These are phyloP conservation scores for Ranitomeya imitator DNA, from an alignment of 2,113 vertebrate genomes.

Conservation along the genomic window DNA sequence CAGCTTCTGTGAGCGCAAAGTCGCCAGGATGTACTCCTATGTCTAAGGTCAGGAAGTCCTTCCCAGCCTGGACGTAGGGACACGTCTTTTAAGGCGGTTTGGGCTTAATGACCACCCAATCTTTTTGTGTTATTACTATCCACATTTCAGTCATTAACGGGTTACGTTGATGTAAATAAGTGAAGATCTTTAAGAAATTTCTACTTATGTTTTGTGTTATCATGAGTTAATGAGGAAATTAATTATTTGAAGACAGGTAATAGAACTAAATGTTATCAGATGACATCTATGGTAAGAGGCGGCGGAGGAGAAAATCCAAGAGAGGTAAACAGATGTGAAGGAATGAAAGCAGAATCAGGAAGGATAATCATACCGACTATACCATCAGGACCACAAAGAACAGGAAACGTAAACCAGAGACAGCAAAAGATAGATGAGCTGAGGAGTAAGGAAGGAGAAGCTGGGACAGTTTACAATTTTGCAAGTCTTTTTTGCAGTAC, in stretches of 20 bases:
- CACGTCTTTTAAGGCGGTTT: too few relatives aligned
- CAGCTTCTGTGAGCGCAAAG: too few relatives aligned
- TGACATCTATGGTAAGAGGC: not conserved
- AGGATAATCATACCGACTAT: constrained; percentile 9
- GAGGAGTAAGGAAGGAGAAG: constrained; percentile 18
- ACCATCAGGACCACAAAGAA: not conserved
- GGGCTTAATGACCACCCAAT: too few relatives aligned
- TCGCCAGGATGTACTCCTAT: too few relatives aligned
- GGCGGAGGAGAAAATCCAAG: not conserved
- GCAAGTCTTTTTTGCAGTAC: not conserved
- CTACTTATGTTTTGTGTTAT: not conserved
- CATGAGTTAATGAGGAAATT: not conserved
- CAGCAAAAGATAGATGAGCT: constrained; percentile 27
- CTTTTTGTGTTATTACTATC: too few relatives aligned
- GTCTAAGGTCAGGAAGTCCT: too few relatives aligned
- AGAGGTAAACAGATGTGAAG: not conserved
- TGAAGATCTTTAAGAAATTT: not conserved
- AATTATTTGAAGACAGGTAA: not conserved
- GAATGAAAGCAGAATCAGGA: constrained; percentile 15
- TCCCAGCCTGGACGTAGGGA: too few relatives aligned
- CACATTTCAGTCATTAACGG: too few relatives aligned
- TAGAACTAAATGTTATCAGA: not conserved
- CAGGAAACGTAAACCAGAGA: constrained; percentile 50
- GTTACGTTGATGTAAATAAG: not conserved
- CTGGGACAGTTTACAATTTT: not conserved